Evolutionary conservation across 2,888 invertebrate genomes (phyloP), one percentile per base, ranked within the genome.

Genomic region (Leptinotarsa tumamoca): DNA sequence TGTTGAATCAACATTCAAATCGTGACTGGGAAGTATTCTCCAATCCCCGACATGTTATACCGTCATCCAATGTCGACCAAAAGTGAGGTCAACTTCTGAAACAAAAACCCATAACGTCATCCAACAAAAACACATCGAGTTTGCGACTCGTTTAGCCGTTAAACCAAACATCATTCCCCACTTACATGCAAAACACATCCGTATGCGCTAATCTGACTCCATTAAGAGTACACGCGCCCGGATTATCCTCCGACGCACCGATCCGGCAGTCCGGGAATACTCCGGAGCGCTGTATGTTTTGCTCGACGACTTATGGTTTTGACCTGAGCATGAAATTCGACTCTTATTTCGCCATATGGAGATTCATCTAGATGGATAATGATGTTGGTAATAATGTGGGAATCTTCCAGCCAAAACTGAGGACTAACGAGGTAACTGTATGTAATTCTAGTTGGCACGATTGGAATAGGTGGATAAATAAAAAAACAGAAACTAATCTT

Each of bases 81-180:
- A 71, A 67, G 68, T 73, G 71, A 73, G 76, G 80, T 76, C 76
- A 76, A 73, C 71, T 75, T 54, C 67, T 49, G 51, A 71, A 74
- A 78, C 81, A 83, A 83, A 83, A 83, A 83, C 81, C 63, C 82
- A 75, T 83, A 81, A 82, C 77, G 80, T 78, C 79, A 75, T 67
- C 75, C 77, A 81, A 80, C 82, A 86, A 86, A 87, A 87, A 86
- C 86, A 85, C 80, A 81, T 82, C 67, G 73, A 72, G 74, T 75
- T 72, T 56, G 81, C 82, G 82, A 85, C 84, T 86, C 87, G 87
- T 87, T 87, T 86, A 86, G 86, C 86, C 87, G 87, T 87, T 87
- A 87, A 88, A 88, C 88, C 88, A 88, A 88, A 88, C 88, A 88
- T 88, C 88, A 86, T 88, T 88, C 87, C 88, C 88, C 88, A 88